A percentile compares a stretch with the other conserved stretches of the same genome.
phyloP scores from a whole-genome alignment of 2,888 invertebrate species.

The Esperia sulphurella region DNA sequence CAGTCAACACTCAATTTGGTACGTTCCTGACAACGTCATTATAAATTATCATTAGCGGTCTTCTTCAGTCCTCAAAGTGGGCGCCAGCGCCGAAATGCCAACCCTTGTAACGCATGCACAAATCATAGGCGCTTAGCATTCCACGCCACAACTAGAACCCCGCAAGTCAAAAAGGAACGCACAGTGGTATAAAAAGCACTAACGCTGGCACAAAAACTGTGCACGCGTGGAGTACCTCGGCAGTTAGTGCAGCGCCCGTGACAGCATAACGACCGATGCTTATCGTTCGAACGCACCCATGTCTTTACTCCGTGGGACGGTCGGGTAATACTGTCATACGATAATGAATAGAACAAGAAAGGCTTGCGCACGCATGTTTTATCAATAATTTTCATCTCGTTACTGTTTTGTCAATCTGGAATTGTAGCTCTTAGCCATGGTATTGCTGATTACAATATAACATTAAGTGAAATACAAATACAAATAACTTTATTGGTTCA shows the following conservation, averaged over 20 bases:
- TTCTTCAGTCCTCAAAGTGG: neutral
- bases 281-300: conserved; percentile 43
- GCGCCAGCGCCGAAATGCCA: neutral
- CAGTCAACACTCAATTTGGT: too few species aligned
- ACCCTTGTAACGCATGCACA: conserved; percentile 31
- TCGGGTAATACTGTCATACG: conserved; percentile 1
- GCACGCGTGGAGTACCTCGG: conserved; percentile 63
- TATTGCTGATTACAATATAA: too few species aligned
- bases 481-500: too few species aligned
- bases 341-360: neutral
- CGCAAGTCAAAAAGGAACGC: conserved; percentile 1
- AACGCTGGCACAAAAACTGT: conserved; percentile 42
- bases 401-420: neutral
- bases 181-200: conserved; percentile 33
- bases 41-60: neutral
- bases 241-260: conserved; percentile 70
- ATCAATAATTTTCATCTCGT: neutral
- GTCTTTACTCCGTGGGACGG: conserved; percentile 21
- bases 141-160: conserved; percentile 31
- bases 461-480: too few species aligned
- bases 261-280: conserved; percentile 70
- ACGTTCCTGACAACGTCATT: too few species aligned
- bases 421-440: too few species aligned
- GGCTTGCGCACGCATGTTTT: neutral
- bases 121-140: conserved; percentile 63